Conservation (phyloP, 2,113 vertebrate species). For the Pelvicachromis taeniatus region DNA sequence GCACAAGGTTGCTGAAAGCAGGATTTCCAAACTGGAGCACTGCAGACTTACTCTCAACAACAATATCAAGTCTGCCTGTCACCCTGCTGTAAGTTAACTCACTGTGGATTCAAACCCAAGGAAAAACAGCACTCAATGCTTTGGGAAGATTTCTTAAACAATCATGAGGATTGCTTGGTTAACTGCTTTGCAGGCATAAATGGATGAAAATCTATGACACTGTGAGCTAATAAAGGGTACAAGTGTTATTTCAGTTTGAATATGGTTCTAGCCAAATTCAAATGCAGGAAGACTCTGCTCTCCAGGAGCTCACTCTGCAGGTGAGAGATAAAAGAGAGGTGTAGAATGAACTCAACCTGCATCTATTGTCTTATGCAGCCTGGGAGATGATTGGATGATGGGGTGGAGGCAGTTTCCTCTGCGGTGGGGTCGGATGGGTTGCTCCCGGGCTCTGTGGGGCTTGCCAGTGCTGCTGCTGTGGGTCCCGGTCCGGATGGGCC, state of each 20-base stretch:
- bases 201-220: not conserved
- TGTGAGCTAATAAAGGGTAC: not conserved
- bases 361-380: too few species aligned
- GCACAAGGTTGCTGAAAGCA: not conserved
- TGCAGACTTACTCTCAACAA: not conserved
- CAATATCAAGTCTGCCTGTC: not conserved
- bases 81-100: not conserved
- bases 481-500: too few species aligned
- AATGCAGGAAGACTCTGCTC: too few species aligned
- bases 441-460: too few species aligned
- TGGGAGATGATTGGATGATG: too few species aligned
- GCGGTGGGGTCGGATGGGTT: too few species aligned
- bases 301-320: too few species aligned
- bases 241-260: not conserved
- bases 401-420: too few species aligned
- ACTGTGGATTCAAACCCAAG: slow-evolving; percentile 6
- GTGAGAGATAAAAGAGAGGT: too few species aligned
- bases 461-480: too few species aligned
- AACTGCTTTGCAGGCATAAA: not conserved
- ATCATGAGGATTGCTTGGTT: not conserved
- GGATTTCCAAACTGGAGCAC: not conserved
- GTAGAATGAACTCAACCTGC: too few species aligned
- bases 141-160: not conserved
- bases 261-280: not conserved
- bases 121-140: not conserved